Conservation (phyloP, 1,140 invertebrate species). For the Hylyphantes graminicola region DNA sequence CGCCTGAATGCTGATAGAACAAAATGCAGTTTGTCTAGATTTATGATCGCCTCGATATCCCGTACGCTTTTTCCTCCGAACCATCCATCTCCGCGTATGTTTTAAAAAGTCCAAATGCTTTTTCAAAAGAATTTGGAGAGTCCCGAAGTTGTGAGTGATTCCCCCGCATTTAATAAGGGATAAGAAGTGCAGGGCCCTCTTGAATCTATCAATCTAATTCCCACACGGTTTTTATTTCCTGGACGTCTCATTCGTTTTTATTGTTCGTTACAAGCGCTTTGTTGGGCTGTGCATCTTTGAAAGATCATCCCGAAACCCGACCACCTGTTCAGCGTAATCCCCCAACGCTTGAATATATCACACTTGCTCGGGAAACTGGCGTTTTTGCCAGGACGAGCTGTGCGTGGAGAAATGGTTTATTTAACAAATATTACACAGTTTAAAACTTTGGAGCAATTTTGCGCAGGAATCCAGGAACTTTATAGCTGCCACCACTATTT, state of each 20-base stretch:
- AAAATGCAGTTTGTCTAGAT: slow-evolving; percentile 28
- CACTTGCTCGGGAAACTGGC: no score
- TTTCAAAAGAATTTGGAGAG: slow-evolving; percentile 57
- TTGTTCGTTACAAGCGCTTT: slow-evolving; percentile 49
- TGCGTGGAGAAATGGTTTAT: no score
- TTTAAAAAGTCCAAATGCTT: slow-evolving; percentile 44
- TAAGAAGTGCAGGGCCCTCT: slow-evolving; percentile 37
- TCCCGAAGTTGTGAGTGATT: slow-evolving; percentile 43
- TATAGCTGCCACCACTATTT: no score
- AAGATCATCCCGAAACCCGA: slow-evolving; percentile 57
- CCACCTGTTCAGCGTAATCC: slow-evolving; percentile 58
- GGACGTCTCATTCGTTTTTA: slow-evolving; percentile 52
- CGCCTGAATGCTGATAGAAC: slow-evolving; percentile 9
- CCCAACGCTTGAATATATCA: slow-evolving; percentile 54
- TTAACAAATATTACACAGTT: no score
- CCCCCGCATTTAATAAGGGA: slow-evolving; percentile 58
- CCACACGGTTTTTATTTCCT: slow-evolving; percentile 54
- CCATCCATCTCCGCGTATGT: slow-evolving; percentile 30
- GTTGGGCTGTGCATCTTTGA: slow-evolving; percentile 40
- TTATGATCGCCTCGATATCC: slow-evolving; percentile 38
- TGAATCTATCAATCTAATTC: slow-evolving; percentile 59
- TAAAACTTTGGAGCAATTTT: no score
- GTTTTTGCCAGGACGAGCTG: no score
- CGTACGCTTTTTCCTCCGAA: slow-evolving; percentile 1
- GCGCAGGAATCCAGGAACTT: no score